Evolutionary conservation across 2,113 vertebrate species (phyloP).

Genomic region (Phalacrocorax pelagicus): DNA sequence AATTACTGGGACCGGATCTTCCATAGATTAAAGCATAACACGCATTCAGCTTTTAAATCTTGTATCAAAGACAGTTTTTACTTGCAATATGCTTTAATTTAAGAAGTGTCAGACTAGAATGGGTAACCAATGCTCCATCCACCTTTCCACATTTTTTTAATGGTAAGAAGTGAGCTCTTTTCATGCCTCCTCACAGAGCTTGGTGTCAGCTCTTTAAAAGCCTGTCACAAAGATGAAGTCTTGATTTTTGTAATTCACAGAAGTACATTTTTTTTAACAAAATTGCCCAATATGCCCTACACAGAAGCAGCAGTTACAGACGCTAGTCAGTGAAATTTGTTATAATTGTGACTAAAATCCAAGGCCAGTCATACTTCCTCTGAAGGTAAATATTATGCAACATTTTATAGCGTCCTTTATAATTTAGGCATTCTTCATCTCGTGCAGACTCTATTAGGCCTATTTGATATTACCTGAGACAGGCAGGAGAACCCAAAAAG

Average conservation of each 20-base stretch:
- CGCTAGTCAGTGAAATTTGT: neutral
- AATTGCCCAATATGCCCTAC: neutral
- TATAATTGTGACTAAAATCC: neutral
- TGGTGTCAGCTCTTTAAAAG: neutral
- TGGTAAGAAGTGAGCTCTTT: neutral
- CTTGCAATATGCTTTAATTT: neutral
- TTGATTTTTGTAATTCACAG: neutral
- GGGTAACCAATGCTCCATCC: neutral
- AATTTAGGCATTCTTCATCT: neutral
- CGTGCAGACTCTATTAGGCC: fast-evolving
- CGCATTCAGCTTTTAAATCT: neutral
- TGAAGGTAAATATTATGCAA: neutral
- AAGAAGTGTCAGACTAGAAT: neutral
- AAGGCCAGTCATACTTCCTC: neutral
- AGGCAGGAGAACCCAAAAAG: neutral
- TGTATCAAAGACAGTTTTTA: neutral
- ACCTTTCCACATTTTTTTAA: neutral
- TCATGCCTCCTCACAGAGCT: neutral
- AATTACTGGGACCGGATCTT: neutral
- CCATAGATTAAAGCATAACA: neutral
- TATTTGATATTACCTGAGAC: neutral
- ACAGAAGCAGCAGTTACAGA: neutral
- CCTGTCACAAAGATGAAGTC: neutral
- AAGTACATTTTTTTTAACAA: neutral
- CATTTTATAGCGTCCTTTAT: neutral